Base-by-base conservation (phyloP, 2,888 invertebrate genomes). In the Tridacna gigas region DNA sequence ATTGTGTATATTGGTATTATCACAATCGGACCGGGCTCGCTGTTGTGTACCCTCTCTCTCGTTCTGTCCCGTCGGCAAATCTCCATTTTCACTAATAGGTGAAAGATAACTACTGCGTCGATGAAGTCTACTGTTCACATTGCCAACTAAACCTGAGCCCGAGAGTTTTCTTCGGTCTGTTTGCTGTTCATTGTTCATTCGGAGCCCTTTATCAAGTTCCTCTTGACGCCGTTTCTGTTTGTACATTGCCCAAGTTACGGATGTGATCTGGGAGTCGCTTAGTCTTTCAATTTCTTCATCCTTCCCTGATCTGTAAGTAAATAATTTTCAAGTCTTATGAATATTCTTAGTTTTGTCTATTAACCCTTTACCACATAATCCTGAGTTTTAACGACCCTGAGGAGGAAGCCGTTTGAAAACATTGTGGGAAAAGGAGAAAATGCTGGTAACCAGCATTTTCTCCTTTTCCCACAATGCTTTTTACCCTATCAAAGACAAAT, bases 211-310 rank as follows among this genome's bases (percentile, higher is more conserved):
- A 37, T 66, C 37, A 20, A 61, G 25, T 13, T 79, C 83, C 66
- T 89, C 88, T 0, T 79, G 47, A 28, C 80, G 45, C 0, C 85
- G 77, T 65, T 76, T 77, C 51, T 86, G 78, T 48, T 82, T 75
- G 60, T 84, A 84, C 74, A 86, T 86, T 20, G 84, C 83, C 89
- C 89, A 89, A 7, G 88, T 89, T 7, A 89, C 80, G 3, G 89
- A 89, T 9, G 89, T 89, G 18, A 89, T 83, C 11, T 88, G 88
- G 0, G 89, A 89, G n/a, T 88, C 86, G 9, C 85, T 81, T 13
- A 89, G 74, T 37, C 82, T 65, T 26, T 65, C 48, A 12, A 48
- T 56, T 25, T 71, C 71, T 9, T 71, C 26, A 9, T 11, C 48
- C 7, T 51, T 25, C 3, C 18, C 20, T 18, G 67, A 67, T 67